A percentile compares a stretch with the other conserved stretches of the same genome.
phyloP scores from a whole-genome alignment of 2,888 invertebrate species.

The Drosophila mulleri region DNA sequence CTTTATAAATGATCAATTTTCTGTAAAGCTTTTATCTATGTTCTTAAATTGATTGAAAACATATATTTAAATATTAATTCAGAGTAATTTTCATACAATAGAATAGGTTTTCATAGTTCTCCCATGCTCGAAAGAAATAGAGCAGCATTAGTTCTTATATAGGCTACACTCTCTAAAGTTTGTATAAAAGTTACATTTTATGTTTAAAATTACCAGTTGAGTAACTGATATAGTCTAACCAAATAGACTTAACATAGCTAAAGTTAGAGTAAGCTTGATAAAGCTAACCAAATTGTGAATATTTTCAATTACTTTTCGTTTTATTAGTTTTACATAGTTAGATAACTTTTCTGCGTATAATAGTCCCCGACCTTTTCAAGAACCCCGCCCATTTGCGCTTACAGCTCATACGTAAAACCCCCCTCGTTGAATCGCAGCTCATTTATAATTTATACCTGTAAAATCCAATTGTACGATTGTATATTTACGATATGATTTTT shows the following conservation, averaged over 20 bases:
- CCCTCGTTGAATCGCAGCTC: slow-evolving; percentile 6
- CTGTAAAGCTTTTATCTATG: too few relatives aligned
- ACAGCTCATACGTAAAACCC: slow-evolving; percentile 28
- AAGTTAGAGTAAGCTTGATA: not conserved
- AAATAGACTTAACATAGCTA: not conserved
- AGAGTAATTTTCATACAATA: too few relatives aligned
- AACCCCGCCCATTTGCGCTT: slow-evolving; percentile 13
- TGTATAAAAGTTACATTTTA: not conserved
- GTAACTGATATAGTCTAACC: not conserved
- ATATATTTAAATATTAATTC: too few relatives aligned
- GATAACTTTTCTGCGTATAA: slow-evolving; percentile 8
- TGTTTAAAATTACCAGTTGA: not conserved
- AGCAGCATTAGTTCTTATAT: not conserved
- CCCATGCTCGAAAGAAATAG: too few relatives aligned
- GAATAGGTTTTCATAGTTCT: too few relatives aligned
- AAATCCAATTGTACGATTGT: slow-evolving; percentile 35
- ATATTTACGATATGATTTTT: slow-evolving; percentile 56
- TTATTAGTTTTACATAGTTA: slow-evolving; percentile 11
- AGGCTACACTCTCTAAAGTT: not conserved
- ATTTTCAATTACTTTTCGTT: not conserved
- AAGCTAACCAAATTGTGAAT: not conserved
- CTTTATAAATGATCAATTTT: too few relatives aligned
- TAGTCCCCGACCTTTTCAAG: not conserved
- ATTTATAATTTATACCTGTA: slow-evolving; percentile 48
- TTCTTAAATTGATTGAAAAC: too few relatives aligned